Conservation (phyloP, 1,140 invertebrate genomes). For the Caligus rogercresseyi region DNA sequence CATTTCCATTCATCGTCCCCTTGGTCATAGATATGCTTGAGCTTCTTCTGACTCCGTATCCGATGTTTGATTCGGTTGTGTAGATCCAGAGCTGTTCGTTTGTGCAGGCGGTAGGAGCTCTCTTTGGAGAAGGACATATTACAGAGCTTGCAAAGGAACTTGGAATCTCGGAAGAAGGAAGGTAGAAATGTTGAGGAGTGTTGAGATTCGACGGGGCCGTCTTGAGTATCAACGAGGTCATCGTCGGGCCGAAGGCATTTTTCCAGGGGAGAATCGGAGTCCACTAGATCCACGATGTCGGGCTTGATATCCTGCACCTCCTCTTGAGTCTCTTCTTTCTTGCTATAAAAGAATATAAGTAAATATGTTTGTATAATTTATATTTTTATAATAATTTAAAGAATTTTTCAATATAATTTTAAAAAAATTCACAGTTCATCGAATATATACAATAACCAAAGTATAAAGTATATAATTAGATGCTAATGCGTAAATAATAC, state of each 20-base stretch:
- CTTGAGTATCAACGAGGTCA: not conserved
- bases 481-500: no score
- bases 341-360: not conserved
- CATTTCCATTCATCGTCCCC: not conserved
- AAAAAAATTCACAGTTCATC: no score
- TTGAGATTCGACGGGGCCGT: not conserved
- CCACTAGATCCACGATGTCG: not conserved
- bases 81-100: not conserved
- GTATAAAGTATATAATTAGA: no score
- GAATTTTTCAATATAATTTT: no score
- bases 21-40: no score
- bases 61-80: not conserved
- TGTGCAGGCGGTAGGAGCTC: not conserved
- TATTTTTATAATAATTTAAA: no score
- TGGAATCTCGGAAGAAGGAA: not conserved
- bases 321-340: not conserved
- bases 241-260: not conserved
- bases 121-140: not conserved
- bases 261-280: not conserved
- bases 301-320: not conserved
- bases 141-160: not conserved
- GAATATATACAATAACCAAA: no score
- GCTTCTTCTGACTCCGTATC: not conserved
- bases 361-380: no score
- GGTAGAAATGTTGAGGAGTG: not conserved